A percentile compares a stretch with the other conserved stretches of the same genome.
Evolutionary conservation across 2,888 invertebrate genomes (phyloP).

Genomic region (Drosophila kuntzei): DNA sequence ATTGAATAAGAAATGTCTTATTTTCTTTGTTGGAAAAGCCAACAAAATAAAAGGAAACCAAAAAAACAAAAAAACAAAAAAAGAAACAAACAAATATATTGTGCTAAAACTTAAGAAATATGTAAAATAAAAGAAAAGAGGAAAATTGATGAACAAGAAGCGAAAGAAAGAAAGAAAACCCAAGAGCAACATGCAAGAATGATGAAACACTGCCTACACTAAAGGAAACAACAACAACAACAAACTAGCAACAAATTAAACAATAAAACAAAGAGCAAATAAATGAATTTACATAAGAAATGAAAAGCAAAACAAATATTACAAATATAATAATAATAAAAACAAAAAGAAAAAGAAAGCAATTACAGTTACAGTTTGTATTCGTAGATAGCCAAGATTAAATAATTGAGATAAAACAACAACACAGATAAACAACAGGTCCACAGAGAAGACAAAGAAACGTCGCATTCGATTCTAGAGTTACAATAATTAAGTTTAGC

Average conservation of each 20-base stretch:
- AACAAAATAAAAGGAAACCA: constrained; percentile 18
- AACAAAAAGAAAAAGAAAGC: constrained; percentile 14
- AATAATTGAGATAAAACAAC: constrained; percentile 56
- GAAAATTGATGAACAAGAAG: constrained; percentile 10
- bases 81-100: constrained; percentile 18
- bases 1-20: constrained; percentile 64
- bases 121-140: constrained; percentile 19
- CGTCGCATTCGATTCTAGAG: constrained; percentile 37
- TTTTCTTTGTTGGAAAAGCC: constrained; percentile 50
- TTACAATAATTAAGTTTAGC: constrained; percentile 50
- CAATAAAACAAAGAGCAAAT: constrained; percentile 75
- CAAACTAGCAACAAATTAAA: constrained; percentile 74
- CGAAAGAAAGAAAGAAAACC: constrained; percentile 32
- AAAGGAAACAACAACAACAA: constrained; percentile 38
- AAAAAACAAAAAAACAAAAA: constrained; percentile 22
- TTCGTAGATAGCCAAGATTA: constrained; percentile 75
- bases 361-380: constrained; percentile 62
- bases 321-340: constrained; percentile 13
- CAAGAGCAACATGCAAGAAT: constrained; percentile 52
- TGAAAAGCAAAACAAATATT: constrained; percentile 17
- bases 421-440: constrained; percentile 15
- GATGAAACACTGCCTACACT: constrained; percentile 73
- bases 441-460: constrained; percentile 30
- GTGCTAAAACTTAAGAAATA: constrained; percentile 60
- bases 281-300: constrained; percentile 70